Evolutionary conservation across 1,140 invertebrate species (phyloP), one percentile per base, ranked within the genome.

Genomic region (Tribolium castaneum): DNA sequence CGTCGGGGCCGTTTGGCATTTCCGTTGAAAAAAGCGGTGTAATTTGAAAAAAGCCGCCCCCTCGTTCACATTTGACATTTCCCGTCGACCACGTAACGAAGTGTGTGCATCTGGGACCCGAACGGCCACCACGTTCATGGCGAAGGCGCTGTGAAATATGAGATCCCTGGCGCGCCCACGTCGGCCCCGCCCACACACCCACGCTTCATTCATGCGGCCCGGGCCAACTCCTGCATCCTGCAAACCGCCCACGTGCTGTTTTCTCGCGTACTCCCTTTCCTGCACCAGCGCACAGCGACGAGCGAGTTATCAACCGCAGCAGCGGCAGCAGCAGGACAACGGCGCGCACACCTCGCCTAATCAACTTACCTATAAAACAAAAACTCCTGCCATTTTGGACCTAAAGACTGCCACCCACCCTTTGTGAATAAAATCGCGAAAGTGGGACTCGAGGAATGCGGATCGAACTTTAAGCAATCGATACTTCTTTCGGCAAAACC

Each of bases 181-280:
- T 73, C 52, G 45, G 71, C 75, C 75, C 70, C 79, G 75, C 79
- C 79, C 70, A 71, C 71, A 71, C 79, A 66, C 79, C 79, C 76
- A 80, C 79, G 75, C 75, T 77, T 77, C 76, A 75, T 80, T 80
- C 72, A 77, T 80, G 79, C 16, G 72, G 71, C 79, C 79, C 79
- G 75, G 76, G 79, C 70, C 54, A 75, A 50, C 25, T 72, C 70
- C 70, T 72, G 66, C 71, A 52, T 70, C 62, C 77, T 75, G 62
- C 72, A 56, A 73, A 54, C 71, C 71, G 50, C 50, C 71, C 50
- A 56, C 50, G 71, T 22, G 19, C 30, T 14, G 52, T 12, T 66
- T 52, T 66, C 54, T 66, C 59, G 59, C 59, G 59, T 66, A 66
- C 59, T 66, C 59, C 59, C 59, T 34, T 56, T 54, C 71, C 71